Conservation (phyloP, 2,113 vertebrate genomes). For the Scytalopus superciliaris region DNA sequence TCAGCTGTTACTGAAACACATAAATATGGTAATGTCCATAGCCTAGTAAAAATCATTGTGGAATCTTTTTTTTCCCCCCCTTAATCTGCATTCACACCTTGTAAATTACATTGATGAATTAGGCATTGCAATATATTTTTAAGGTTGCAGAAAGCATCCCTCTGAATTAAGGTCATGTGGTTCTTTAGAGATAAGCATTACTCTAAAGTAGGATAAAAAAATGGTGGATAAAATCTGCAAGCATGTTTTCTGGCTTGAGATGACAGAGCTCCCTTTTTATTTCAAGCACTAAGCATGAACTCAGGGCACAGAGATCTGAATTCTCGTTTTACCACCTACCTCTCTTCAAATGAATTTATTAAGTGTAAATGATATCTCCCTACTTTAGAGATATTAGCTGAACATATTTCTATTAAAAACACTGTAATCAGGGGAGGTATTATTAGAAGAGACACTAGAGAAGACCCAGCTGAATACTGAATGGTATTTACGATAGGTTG, state of each 20-base stretch:
- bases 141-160: neutral
- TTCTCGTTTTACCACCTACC: neutral
- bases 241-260: neutral
- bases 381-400: neutral
- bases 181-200: slow-evolving; percentile 17
- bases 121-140: neutral
- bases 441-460: neutral
- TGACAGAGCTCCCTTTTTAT: neutral
- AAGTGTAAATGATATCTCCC: neutral
- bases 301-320: neutral
- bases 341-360: neutral
- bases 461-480: neutral
- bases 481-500: neutral
- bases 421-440: neutral
- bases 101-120: neutral
- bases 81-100: neutral
- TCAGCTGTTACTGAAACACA: neutral
- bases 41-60: neutral
- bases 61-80: neutral
- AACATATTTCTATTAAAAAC: neutral
- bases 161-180: neutral
- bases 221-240: neutral
- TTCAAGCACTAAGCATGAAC: neutral
- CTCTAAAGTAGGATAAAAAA: neutral
- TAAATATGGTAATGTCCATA: neutral